phyloP scores from a whole-genome alignment of 2,797 vertebrate genomes.

The Lutjanus campechanus region DNA sequence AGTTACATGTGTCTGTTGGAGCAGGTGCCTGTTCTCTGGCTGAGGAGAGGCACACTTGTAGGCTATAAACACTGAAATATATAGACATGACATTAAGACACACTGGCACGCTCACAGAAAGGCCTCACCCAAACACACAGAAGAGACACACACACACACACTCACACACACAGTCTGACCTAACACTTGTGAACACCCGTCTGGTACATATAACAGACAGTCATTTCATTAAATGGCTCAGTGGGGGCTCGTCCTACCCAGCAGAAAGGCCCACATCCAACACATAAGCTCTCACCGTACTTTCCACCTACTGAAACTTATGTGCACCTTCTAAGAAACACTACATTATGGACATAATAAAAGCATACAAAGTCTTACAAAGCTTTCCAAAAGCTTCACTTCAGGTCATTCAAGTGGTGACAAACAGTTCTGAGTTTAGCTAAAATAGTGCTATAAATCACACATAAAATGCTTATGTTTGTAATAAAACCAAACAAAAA shows the following conservation, averaged over 20 bases:
- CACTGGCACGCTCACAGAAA: slow-evolving; percentile 35
- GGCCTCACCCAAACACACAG: slow-evolving; percentile 39
- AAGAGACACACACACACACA: slow-evolving; percentile 10
- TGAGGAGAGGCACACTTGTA: slow-evolving; percentile 44
- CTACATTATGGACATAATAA: slow-evolving; percentile 42
- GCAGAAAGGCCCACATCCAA: slow-evolving; percentile 81
- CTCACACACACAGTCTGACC: slow-evolving; percentile 36
- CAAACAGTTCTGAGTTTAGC: slow-evolving; percentile 87
- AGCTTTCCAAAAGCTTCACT: slow-evolving; percentile 86
- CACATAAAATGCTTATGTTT: slow-evolving; percentile 71
- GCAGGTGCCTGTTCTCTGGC: slow-evolving; percentile 60
- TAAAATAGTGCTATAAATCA: slow-evolving; percentile 88
- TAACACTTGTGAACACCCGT: slow-evolving; percentile 61
- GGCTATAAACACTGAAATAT: slow-evolving; percentile 66
- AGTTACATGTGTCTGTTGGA: slow-evolving; percentile 44
- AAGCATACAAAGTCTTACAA: slow-evolving; percentile 56
- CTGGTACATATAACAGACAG: slow-evolving; percentile 73
- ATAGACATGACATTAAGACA: slow-evolving; percentile 65
- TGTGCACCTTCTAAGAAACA: slow-evolving; percentile 57
- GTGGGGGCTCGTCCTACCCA: slow-evolving; percentile 80
- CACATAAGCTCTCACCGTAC: slow-evolving; percentile 48
- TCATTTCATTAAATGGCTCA: slow-evolving; percentile 82
- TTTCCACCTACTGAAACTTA: slow-evolving; percentile 59
- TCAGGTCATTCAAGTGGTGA: slow-evolving; percentile 92
- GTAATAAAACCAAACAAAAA: slow-evolving; percentile 60